Conservation (phyloP, 2,113 vertebrate species). For the Ariopsis seemanni region DNA sequence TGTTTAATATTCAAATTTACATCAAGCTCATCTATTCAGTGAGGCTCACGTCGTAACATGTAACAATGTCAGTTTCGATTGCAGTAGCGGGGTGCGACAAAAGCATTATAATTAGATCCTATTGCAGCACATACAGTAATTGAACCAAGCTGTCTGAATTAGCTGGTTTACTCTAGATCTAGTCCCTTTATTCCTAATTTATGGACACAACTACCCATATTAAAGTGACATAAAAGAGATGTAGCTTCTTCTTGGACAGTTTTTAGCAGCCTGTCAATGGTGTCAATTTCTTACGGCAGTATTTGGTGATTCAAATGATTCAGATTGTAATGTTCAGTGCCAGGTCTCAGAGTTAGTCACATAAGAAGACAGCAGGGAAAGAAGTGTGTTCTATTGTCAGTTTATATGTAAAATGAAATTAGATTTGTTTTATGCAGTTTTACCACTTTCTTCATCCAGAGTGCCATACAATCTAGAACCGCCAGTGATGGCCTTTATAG, state of each 20-base stretch:
- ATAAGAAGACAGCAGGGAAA: slow-evolving; percentile 21
- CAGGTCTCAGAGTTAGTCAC: slow-evolving; percentile 34
- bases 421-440: neutral
- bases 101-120: slow-evolving; percentile 37
- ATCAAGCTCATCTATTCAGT: neutral
- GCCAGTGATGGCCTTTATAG: neutral
- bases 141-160: slow-evolving; percentile 35
- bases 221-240: slow-evolving; percentile 15
- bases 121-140: slow-evolving; percentile 36
- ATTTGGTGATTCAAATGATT: neutral
- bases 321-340: slow-evolving; percentile 27
- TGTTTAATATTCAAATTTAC: slow-evolving; percentile 10
- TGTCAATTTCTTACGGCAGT: neutral
- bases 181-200: slow-evolving; percentile 29
- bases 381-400: neutral
- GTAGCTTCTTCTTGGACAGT: slow-evolving; percentile 46
- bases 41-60: neutral
- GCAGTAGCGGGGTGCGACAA: slow-evolving; percentile 2
- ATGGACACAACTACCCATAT: slow-evolving; percentile 27
- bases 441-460: neutral
- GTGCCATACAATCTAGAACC: no score
- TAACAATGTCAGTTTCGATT: neutral
- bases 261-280: slow-evolving; percentile 26
- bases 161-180: slow-evolving; percentile 33
- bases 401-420: neutral